Percentiles rank a stretch among this genome's conserved stretches.
phyloP scores from a whole-genome alignment of 2,113 vertebrate species.

The Phylloscopus trochilus region DNA sequence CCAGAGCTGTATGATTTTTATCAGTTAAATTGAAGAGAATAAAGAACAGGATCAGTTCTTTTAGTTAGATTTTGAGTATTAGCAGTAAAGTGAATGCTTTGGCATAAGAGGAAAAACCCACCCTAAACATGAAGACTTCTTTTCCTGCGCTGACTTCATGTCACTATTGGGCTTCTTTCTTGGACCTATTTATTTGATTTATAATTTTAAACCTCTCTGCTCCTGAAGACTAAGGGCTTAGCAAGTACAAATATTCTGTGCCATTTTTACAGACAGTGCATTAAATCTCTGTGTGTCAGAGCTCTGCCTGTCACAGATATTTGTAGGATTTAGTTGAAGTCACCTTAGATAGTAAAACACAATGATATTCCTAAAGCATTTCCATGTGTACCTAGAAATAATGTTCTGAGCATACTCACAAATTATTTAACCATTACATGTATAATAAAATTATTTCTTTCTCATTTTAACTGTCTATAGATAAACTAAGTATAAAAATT shows the following conservation, averaged over 20 bases:
- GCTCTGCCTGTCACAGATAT: not conserved
- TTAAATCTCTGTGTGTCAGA: not conserved
- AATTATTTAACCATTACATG: not conserved
- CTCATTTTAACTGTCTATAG: not conserved
- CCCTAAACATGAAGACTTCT: not conserved
- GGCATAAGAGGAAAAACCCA: not conserved
- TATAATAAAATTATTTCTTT: not conserved
- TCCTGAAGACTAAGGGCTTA: not conserved
- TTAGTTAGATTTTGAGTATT: not conserved
- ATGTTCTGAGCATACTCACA: not conserved
- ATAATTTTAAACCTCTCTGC: not conserved
- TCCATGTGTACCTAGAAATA: not conserved
- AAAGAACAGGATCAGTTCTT: not conserved
- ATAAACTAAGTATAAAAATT: not conserved
- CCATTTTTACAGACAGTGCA: not conserved
- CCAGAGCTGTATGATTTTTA: not conserved
- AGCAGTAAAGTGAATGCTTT: not conserved
- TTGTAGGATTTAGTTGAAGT: not conserved
- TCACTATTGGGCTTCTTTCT: not conserved
- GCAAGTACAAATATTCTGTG: not conserved
- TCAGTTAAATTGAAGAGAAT: not conserved
- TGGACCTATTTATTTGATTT: not conserved
- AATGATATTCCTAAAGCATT: not conserved
- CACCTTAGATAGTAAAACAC: not conserved
- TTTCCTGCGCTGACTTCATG: rapidly evolving